Percentiles rank a stretch among this genome's conserved stretches.
Conservation (phyloP, 2,888 invertebrate species). For the Thymelicus sylvestris region DNA sequence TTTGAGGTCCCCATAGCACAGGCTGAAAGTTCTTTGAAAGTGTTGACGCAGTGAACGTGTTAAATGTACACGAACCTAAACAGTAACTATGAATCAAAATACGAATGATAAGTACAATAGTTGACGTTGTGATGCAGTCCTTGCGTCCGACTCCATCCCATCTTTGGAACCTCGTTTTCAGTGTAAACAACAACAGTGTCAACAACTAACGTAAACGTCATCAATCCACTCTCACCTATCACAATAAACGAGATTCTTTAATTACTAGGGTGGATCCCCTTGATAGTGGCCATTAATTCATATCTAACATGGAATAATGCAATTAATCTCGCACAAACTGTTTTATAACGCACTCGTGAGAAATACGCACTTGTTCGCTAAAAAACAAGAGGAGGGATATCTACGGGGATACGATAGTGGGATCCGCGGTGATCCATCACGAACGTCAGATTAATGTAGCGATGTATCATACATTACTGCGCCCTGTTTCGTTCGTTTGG, state of each 20-base stretch:
- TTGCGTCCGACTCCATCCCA: neutral
- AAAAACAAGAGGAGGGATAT: conserved; percentile 64
- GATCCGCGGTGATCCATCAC: conserved; percentile 71
- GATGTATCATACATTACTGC: conserved; percentile 65
- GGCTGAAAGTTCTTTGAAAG: no score
- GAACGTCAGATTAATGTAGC: conserved; percentile 71
- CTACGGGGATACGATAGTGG: conserved; percentile 43
- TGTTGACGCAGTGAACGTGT: no score
- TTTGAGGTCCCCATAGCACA: no score
- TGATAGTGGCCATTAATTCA: conserved; percentile 73
- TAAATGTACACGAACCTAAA: no score
- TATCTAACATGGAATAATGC: conserved; percentile 80
- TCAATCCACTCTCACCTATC: conserved; percentile 69
- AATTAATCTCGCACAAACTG: conserved; percentile 78
- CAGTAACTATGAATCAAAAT: neutral
- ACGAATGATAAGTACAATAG: neutral
- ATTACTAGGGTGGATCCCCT: conserved; percentile 73
- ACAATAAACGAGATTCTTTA: conserved; percentile 75
- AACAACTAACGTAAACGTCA: conserved; percentile 63
- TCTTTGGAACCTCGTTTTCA: neutral
- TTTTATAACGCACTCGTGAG: conserved; percentile 74
- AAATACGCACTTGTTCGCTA: conserved; percentile 72
- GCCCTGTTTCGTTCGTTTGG: conserved; percentile 38
- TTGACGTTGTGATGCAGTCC: no score
- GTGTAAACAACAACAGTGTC: conserved; percentile 41